Base-by-base conservation (phyloP, 2,113 vertebrate species). In the Psephotus haematonotus region DNA sequence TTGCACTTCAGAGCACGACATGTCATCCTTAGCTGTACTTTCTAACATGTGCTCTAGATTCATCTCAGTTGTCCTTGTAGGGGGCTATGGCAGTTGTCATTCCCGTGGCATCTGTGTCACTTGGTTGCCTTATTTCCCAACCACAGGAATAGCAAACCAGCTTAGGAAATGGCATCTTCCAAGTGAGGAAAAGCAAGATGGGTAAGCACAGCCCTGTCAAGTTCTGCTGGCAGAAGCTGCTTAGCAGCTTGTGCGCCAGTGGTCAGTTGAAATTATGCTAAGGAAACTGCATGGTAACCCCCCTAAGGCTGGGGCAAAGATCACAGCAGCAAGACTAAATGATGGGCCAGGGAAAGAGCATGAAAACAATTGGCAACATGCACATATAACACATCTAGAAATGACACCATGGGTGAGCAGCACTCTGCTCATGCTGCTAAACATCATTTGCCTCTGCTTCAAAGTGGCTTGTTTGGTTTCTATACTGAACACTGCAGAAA, bases 81-180 rank as follows among this genome's bases (percentile, higher is more conserved):
- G 49, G 37, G 24, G 13, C 57, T 23, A 0, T 33, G 39, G 55
- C 52, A 35, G 31, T 84, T 92, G 33, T 57, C 53, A 74, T 92
- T 49, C 57, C 76, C 2, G 0, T 37, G 62, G 68, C 57, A 39
- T 88, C 85, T 43, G 39, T 65, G 70, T 74, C 83, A 72, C 88
- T 85, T 41, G 68, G 80, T 78, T 94, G 94, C 78, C 88, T 96
- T 96, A 77, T 81, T 92, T 94, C 70, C 63, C 60, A 35, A 41
- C 14, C 64, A 70, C 62, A 92, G 60, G 47, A 86, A 33, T 3
- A 78, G 84, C 84, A 93, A 92, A 82, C 4, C 67, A 64, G 59
- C 67, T 81, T 81, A 67, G 74, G 52, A 85, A 91, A 68, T 17
- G 1, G 1, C 39, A 83, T 27, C 59, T 77, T 81, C 39, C 24